Base-by-base conservation (phyloP, 2,888 invertebrate species). In the Laspeyria flexula region DNA sequence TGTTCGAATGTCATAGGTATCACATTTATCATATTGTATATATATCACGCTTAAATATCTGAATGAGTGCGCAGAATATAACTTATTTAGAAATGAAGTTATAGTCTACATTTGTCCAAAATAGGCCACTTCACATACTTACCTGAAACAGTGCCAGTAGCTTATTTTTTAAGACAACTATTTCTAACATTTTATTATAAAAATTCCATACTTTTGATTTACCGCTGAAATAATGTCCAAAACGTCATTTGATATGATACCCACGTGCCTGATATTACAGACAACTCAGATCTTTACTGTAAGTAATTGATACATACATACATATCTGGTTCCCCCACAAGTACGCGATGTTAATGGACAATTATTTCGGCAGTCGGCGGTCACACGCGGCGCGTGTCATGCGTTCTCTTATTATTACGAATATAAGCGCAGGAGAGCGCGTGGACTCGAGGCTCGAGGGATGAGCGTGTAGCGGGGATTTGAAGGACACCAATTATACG, bases 331-430 rank as follows among this genome's bases (percentile, higher is more conserved):
- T 66, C 69, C 69, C 69, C 66, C 69, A 69, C 69, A 66, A 66
- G 59, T 63, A 67, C 69, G 76, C 71, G 74, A 80, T 82, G 79
- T 78, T 90, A 88, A 90, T 91, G 90, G 88, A 89, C 89, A 89
- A 91, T 91, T 90, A 91, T 91, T 90, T 90, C 85, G 89, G 85
- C 89, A 83, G 88, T 77, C 82, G 86, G 64, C 85, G 88, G 85
- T 88, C 90, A 84, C 90, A 89, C 90, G 89, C 90, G 89, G 62
- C 69, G 68, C 66, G 67, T 87, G 87, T 86, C 88, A n/a, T n/a
- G 77, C 86, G 88, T 85, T 88, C 87, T 75, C 73, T 68, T 76
- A 75, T 79, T 79, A 78, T 80, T 85, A 78, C 79, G n/a, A n/a
- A n/a, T 85, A 79, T 77, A 77, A 73, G 67, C 73, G 71, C 78